These are phyloP conservation scores for Eristalinus aeneus DNA, from an alignment of 2,888 invertebrate genomes.

Conservation along the genomic window DNA sequence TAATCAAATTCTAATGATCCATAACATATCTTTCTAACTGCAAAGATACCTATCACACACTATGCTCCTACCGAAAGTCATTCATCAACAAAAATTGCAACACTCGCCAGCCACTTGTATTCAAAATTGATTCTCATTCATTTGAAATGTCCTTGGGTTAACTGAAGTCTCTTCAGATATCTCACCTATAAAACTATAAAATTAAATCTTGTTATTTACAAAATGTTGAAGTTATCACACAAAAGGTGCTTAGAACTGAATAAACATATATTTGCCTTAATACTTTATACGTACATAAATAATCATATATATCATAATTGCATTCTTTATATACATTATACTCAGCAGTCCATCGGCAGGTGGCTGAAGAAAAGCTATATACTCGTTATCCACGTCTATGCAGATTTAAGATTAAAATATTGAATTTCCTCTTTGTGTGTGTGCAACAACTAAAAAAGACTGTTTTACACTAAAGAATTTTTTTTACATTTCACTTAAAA, in stretches of 20 bases:
- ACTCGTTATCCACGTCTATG: slow-evolving; percentile 32
- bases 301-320: slow-evolving; percentile 1
- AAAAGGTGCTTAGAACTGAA: slow-evolving; percentile 56
- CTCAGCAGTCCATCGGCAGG: background rate
- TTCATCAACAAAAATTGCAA: background rate
- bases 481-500: slow-evolving; percentile 20
- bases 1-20: no score
- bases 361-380: background rate
- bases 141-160: slow-evolving; percentile 43
- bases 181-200: background rate
- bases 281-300: slow-evolving; percentile 23
- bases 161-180: background rate
- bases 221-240: slow-evolving; percentile 35
- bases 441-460: slow-evolving; percentile 60
- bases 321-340: background rate
- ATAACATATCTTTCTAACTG: no score
- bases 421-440: slow-evolving; percentile 53
- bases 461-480: slow-evolving; percentile 66
- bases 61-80: background rate
- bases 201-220: background rate
- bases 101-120: background rate
- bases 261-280: slow-evolving; percentile 44
- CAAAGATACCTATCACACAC: no score
- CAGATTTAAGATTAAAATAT: slow-evolving; percentile 11
- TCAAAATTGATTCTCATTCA: background rate